Conservation (phyloP, 2,797 vertebrate species). For the Linurgus olivaceus region DNA sequence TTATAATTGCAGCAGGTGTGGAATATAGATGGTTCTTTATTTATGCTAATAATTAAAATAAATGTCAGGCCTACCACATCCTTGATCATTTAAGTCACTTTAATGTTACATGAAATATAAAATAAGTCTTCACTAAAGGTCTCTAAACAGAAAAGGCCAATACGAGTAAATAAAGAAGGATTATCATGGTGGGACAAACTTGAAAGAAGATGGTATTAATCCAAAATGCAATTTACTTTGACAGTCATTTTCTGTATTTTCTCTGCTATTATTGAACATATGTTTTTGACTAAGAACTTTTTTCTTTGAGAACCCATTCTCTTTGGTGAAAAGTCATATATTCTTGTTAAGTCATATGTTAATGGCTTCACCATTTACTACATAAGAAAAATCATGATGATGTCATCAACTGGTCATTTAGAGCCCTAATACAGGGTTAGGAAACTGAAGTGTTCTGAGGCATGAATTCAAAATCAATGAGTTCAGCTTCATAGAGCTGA, state of each 20-base stretch:
- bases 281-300: constrained; percentile 52
- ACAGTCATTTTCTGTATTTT: constrained; percentile 72
- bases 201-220: constrained; percentile 68
- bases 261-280: constrained; percentile 65
- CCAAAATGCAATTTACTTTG: constrained; percentile 71
- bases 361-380: constrained; percentile 65
- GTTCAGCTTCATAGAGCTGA: background rate
- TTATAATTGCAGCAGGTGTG: constrained; percentile 37
- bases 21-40: constrained; percentile 54
- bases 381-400: constrained; percentile 50
- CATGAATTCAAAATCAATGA: background rate
- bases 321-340: constrained; percentile 12
- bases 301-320: constrained; percentile 11
- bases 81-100: constrained; percentile 62
- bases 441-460: background rate
- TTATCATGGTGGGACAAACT: constrained; percentile 30
- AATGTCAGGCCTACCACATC: constrained; percentile 54
- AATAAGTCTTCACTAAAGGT: constrained; percentile 59
- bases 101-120: constrained; percentile 68
- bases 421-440: constrained; percentile 12
- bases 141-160: constrained; percentile 72
- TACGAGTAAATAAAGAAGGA: constrained; percentile 66
- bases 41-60: constrained; percentile 74
- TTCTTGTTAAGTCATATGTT: background rate
- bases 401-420: constrained; percentile 62